These are phyloP conservation scores for Okapia johnstoni DNA, from an alignment of 2,113 vertebrate genomes.

Conservation along the genomic window DNA sequence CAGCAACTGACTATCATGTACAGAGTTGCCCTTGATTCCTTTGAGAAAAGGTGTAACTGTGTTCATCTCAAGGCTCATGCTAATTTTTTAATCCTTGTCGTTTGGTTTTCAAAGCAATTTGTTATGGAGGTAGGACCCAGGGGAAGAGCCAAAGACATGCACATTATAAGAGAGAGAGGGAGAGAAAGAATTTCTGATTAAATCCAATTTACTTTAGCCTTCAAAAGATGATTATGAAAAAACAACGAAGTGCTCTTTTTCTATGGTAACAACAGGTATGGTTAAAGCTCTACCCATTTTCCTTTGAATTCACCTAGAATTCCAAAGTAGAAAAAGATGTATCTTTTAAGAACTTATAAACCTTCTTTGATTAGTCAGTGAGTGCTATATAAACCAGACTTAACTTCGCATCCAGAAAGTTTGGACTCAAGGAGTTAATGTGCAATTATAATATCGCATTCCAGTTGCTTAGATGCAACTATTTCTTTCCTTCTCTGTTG, in stretches of 20 bases:
- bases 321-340: not conserved
- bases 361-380: not conserved
- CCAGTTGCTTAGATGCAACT: not conserved
- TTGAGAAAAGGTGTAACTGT: not conserved
- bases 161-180: not conserved
- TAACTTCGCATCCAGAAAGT: not conserved
- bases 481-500: not conserved
- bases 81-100: slow-evolving; percentile 36
- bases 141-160: not conserved
- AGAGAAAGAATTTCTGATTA: not conserved
- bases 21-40: not conserved
- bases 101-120: slow-evolving; percentile 23
- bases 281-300: not conserved
- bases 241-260: not conserved
- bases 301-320: not conserved
- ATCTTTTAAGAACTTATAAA: not conserved
- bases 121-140: not conserved
- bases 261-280: not conserved
- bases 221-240: not conserved
- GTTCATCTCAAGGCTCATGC: not conserved
- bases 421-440: not conserved
- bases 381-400: not conserved
- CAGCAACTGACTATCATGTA: not conserved
- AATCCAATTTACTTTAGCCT: not conserved
- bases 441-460: not conserved